Percentiles rank a stretch among this genome's conserved stretches.
phyloP scores from a whole-genome alignment of 2,797 vertebrate genomes.

The Lepidocolaptes lacrymiger region DNA sequence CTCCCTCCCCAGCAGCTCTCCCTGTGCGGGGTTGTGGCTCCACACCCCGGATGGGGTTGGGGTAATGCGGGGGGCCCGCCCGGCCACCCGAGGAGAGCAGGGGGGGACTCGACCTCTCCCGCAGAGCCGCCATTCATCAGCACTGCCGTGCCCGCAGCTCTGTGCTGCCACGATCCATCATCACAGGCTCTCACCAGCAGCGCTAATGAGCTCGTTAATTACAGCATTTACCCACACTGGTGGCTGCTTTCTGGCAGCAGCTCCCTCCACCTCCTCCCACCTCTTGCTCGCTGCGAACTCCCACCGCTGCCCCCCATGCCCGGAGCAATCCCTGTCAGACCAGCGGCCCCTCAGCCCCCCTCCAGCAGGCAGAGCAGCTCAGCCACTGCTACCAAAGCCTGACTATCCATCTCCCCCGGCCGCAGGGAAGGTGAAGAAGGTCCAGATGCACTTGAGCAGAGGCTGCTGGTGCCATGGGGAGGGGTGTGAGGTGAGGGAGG shows the following conservation, averaged over 20 bases:
- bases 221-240: neutral
- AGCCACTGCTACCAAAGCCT: rapidly evolving
- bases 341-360: neutral
- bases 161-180: neutral
- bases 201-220: constrained; percentile 48
- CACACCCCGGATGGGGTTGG: neutral
- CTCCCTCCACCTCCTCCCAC: neutral
- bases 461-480: neutral
- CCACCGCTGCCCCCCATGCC: rapidly evolving
- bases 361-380: neutral
- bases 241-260: neutral
- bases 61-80: neutral
- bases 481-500: neutral
- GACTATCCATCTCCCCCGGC: neutral
- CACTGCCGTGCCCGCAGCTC: neutral
- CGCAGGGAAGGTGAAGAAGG: neutral
- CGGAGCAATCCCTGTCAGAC: neutral
- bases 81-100: neutral
- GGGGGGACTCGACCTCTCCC: neutral
- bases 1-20: neutral
- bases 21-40: neutral
- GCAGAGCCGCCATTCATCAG: neutral
- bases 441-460: neutral
- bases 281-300: neutral
- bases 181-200: neutral